Base-by-base conservation (phyloP, 2,888 invertebrate genomes). In the Ectemnius cavifrons region DNA sequence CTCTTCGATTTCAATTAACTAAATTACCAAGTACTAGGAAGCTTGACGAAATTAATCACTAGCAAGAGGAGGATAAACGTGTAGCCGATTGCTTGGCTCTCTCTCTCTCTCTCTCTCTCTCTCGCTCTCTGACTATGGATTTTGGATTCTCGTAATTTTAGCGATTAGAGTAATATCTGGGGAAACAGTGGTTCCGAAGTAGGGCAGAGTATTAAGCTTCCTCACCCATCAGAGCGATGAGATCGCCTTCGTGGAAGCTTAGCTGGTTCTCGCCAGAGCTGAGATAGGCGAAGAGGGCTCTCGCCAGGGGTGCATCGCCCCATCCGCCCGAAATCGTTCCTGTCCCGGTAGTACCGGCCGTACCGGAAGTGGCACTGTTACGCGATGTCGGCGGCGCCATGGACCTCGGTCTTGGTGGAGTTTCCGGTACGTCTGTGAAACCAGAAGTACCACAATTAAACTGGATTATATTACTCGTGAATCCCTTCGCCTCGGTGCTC, bases 261-360 rank as follows among this genome's bases (percentile, higher is more conserved):
- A 98, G 93, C 91, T 98, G 98, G 92, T 97, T 97, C 88, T 97
- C 98, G 5, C 97, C 94, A 78, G 96, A 91, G 47, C 97, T 97
- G 74, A 97, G 93, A 91, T 98, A 98, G 16, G 97, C 96, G 89
- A 97, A 98, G 49, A 98, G 92, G 11, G 98, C 97, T 79, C 96
- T 93, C 0, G 96, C 97, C 66, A 97, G 92, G 5, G 95, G 95
- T 14, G 96, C 94, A 84, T 96, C 96, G 87, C 95, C 94, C 91
- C 93, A 92, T 74, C 87, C 88, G 4, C 87, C 85, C 28, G 84
- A 77, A 27, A 84, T 85, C 70, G 84, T 74, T 67, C 86, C 86
- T 28, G 84, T 85, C 2, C 85, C 83, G 37, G 80, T 78, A 58
- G 82, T 83, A 13, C 83, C 84, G 69, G 85, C 84, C 5, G 86